Evolutionary conservation across 2,113 vertebrate species (phyloP).

Genomic region (Upupa epops): DNA sequence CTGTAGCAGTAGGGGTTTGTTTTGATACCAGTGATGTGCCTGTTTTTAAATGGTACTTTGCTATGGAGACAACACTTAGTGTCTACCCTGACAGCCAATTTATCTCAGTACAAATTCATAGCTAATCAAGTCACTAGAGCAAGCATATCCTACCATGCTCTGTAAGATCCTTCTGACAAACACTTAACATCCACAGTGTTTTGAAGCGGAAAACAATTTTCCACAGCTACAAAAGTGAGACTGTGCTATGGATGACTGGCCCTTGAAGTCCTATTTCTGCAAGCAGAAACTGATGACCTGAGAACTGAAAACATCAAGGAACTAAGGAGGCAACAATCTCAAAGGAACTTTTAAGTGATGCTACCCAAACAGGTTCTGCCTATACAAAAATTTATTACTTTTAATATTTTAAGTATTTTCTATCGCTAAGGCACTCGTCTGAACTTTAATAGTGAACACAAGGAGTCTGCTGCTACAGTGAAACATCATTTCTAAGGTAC

Average conservation of each 20-base stretch:
- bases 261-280: not conserved
- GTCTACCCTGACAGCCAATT: conserved; percentile 29
- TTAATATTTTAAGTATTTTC: not conserved
- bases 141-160: not conserved
- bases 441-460: not conserved
- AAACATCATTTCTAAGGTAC: not conserved
- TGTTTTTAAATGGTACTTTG: not conserved
- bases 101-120: conserved; percentile 29
- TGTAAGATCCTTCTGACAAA: conserved; percentile 26
- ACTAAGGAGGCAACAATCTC: conserved; percentile 19
- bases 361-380: not conserved
- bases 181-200: conserved; percentile 6
- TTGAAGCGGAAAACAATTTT: not conserved
- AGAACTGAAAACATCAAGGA: conserved; percentile 24
- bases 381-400: not conserved
- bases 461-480: not conserved
- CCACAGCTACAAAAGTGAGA: conserved; percentile 13
- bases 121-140: conserved; percentile 34
- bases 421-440: not conserved
- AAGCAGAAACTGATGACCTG: not conserved
- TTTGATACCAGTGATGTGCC: conserved; percentile 12
- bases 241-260: not conserved
- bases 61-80: not conserved
- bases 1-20: not conserved
- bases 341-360: not conserved